These are phyloP conservation scores for Triplophysa tibetana DNA, from an alignment of 2,113 vertebrate species.

Conservation along the genomic window DNA sequence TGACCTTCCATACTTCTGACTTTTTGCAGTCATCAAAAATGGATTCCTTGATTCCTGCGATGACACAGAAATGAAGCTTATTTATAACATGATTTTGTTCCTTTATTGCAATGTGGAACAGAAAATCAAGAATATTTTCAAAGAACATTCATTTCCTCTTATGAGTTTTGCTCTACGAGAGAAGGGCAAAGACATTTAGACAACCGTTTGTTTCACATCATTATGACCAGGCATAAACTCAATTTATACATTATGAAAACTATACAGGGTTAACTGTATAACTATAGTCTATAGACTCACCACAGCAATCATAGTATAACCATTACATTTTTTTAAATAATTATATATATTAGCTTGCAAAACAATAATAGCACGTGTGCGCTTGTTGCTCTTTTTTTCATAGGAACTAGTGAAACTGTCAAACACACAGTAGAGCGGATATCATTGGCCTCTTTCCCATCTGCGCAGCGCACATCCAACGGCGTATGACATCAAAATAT, in stretches of 20 bases:
- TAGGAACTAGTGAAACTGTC: not conserved
- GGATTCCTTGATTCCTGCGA: constrained; percentile 71
- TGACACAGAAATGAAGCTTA: not conserved
- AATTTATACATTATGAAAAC: too few relatives aligned
- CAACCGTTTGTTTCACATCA: not conserved
- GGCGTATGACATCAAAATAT: too few relatives aligned
- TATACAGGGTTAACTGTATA: too few relatives aligned
- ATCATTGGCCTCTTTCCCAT: not conserved
- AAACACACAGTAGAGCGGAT: not conserved
- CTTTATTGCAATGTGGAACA: not conserved
- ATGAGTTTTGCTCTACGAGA: not conserved
- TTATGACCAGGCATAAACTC: too few relatives aligned
- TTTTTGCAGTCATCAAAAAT: constrained; percentile 74
- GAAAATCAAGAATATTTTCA: not conserved
- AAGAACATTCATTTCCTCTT: not conserved
- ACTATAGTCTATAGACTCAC: too few relatives aligned
- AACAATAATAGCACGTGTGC: too few relatives aligned
- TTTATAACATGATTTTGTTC: not conserved
- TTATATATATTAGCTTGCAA: too few relatives aligned
- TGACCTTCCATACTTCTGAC: constrained; percentile 77
- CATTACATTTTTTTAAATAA: not conserved
- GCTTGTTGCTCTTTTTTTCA: not conserved
- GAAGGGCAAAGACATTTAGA: not conserved
- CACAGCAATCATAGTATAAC: too few relatives aligned
- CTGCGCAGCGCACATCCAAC: too few relatives aligned